Evolutionary conservation across 2,888 invertebrate genomes (phyloP).

Genomic region (Lepidonotus clava): DNA sequence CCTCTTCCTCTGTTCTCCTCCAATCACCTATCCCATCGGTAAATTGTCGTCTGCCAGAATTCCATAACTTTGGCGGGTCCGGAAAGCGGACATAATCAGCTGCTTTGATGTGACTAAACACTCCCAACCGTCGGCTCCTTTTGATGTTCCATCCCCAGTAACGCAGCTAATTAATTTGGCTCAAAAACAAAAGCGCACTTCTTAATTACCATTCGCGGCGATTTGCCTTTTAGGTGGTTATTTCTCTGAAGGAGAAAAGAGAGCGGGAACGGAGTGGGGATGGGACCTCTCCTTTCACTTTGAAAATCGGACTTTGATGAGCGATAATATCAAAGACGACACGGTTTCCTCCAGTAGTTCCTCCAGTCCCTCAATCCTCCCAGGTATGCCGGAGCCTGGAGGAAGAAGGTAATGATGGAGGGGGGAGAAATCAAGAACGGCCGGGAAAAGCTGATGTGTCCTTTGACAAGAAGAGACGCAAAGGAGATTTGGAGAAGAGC

Average conservation of each 20-base stretch:
- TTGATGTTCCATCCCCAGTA: conserved; percentile 24
- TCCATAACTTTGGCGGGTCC: conserved; percentile 1
- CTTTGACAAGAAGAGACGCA: neutral
- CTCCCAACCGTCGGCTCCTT: conserved; percentile 17
- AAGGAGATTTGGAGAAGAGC: neutral
- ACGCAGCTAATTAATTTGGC: conserved; percentile 46
- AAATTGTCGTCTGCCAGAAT: conserved; percentile 26
- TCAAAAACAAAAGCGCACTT: conserved; percentile 43
- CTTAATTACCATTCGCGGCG: conserved; percentile 32
- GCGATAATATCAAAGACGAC: conserved; percentile 22
- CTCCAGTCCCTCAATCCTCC: neutral
- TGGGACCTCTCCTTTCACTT: conserved; percentile 10
- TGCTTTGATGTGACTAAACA: conserved; percentile 44
- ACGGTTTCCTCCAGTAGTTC: too few relatives aligned
- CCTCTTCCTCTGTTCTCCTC: neutral
- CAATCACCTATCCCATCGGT: neutral
- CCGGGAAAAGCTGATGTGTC: neutral
- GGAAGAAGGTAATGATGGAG: too few relatives aligned
- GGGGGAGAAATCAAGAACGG: too few relatives aligned
- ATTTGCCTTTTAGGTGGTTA: conserved; percentile 47
- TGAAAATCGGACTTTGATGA: conserved; percentile 11
- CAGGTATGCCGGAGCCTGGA: neutral
- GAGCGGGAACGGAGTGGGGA: neutral
- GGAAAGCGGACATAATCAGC: conserved; percentile 31
- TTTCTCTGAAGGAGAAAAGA: neutral